phyloP scores from a whole-genome alignment of 2,888 invertebrate species.

The Caenorhabditis angaria region DNA sequence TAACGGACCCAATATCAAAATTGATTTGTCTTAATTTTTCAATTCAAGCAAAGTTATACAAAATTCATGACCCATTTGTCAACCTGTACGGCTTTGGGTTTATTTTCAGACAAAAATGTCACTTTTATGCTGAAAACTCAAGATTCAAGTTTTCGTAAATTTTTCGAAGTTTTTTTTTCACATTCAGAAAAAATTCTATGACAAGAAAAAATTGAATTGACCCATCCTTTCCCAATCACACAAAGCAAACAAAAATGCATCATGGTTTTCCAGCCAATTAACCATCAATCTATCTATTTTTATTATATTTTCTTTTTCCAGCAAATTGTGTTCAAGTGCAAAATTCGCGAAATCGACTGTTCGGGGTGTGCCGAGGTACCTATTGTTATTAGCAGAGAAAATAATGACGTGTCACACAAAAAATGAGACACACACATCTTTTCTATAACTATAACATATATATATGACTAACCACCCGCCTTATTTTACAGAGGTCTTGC shows the following conservation, averaged over 20 bases:
- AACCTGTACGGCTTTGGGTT: too few species aligned
- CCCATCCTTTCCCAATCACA: neutral
- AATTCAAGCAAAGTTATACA: too few species aligned
- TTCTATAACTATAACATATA: slow-evolving; percentile 14
- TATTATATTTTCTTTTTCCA: slow-evolving; percentile 18
- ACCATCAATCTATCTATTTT: neutral
- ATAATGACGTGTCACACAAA: slow-evolving; percentile 36
- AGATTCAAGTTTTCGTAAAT: too few species aligned
- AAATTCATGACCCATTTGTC: too few species aligned
- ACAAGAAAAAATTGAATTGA: neutral
- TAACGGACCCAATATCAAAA: too few species aligned
- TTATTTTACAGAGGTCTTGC: slow-evolving; percentile 53
- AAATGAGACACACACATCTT: slow-evolving; percentile 37
- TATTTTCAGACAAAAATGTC: too few species aligned
- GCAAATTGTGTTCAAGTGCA: slow-evolving; percentile 49
- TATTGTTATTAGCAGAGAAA: slow-evolving; percentile 6
- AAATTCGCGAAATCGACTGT: slow-evolving; percentile 51
- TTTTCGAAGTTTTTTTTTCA: too few species aligned
- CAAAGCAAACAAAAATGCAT: slow-evolving; percentile 1
- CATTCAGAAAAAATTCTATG: neutral
- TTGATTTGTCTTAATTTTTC: too few species aligned
- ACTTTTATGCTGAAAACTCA: too few species aligned
- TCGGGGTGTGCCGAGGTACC: slow-evolving; percentile 65
- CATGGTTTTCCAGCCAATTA: neutral
- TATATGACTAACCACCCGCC: neutral